These are phyloP conservation scores for Leptinotarsa rubiginosa DNA, from an alignment of 2,888 invertebrate species.

Conservation along the genomic window DNA sequence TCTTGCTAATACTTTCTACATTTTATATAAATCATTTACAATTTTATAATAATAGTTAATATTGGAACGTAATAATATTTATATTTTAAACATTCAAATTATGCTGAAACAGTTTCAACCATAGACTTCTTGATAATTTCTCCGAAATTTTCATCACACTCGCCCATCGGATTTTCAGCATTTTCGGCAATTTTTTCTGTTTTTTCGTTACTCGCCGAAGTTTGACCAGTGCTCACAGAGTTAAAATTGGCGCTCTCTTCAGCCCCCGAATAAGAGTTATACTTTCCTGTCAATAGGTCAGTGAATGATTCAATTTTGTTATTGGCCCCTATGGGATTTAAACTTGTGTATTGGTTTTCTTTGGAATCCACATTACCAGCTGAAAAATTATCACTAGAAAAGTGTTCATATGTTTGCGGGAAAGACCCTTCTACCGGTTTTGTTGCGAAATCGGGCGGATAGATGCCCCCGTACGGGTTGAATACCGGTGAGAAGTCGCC, in stretches of 20 bases:
- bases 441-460: conserved; percentile 55
- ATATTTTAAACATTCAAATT: conserved; percentile 60
- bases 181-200: conserved; percentile 47
- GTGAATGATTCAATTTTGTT: conserved; percentile 80
- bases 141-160: conserved; percentile 83
- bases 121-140: conserved; percentile 93
- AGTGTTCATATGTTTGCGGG: conserved; percentile 69
- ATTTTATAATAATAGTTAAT: conserved; percentile 57
- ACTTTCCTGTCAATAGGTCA: conserved; percentile 72
- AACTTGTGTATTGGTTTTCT: conserved; percentile 75
- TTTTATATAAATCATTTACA: conserved; percentile 66
- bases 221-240: not conserved
- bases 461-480: conserved; percentile 66
- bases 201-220: conserved; percentile 52
- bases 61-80: conserved; percentile 63
- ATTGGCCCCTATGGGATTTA: conserved; percentile 75
- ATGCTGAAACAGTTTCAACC: conserved; percentile 90
- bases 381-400: conserved; percentile 63
- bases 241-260: conserved; percentile 56
- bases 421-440: conserved; percentile 58
- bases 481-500: conserved; percentile 66
- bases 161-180: conserved; percentile 45
- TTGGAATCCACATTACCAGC: conserved; percentile 65
- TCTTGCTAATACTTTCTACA: conserved; percentile 63
- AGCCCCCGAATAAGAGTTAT: conserved; percentile 67